Base-by-base conservation (phyloP, 2,888 invertebrate species). In the Bembecia ichneumoniformis region DNA sequence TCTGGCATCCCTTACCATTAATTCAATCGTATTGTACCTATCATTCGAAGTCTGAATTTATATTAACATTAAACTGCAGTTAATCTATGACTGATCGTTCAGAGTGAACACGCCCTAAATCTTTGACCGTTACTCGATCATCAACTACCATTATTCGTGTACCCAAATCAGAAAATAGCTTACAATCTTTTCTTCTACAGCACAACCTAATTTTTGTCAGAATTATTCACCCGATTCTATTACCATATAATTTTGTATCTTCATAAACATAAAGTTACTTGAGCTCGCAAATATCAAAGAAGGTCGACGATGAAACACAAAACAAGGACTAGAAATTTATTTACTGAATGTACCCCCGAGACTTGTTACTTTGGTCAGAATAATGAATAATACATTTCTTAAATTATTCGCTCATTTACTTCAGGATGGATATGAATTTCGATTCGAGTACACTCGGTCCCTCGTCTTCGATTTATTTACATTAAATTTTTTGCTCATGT, bases 81-180 rank as follows among this genome's bases (percentile, higher is more conserved):
- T 20, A 3, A 5, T 20, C 20, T n/a, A n/a, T n/a, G n/a, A n/a
- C n/a, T n/a, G n/a, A n/a, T n/a, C 28, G 28, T 28, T 28, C 28
- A 28, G 2, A 28, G 28, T 28, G 28, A 28, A 28, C 28, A 9
- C 28, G 28, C 9, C 28, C 28, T 28, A 9, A 28, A 77, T 77
- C 75, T 77, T 28, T 68, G 67, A 75, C 68, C 65, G 67, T 71
- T 77, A 75, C 74, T 69, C 67, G 69, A 74, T 74, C 67, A 65
- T 66, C 61, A 17, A 16, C 17, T 15, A 44, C 14, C 40, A n/a
- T 5, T 40, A 28, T 28, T 28, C 28, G 28, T 28, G 28, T 28
- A 28, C 28, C 28, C 28, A 28, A 28, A 28, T 28, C 28, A 28
- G 9, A 28, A 9, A 28, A 28, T 28, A 28, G 28, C 28, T 28